phyloP scores from a whole-genome alignment of 2,113 vertebrate genomes.

The Erpornis zantholeuca region DNA sequence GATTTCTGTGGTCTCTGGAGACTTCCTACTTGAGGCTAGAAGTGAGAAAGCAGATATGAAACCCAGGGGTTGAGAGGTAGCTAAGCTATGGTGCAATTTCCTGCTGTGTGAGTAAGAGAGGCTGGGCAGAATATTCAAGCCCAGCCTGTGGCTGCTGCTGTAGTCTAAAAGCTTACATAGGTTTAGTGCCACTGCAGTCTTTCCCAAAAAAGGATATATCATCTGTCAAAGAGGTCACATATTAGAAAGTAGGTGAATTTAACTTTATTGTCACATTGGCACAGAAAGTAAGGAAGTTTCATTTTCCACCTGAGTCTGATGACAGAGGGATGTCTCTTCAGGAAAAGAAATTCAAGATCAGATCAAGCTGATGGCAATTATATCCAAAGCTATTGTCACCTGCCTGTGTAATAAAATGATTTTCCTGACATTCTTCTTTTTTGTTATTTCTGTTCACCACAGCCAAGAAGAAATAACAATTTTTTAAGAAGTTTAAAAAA shows the following conservation, averaged over 20 bases:
- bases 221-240: not conserved
- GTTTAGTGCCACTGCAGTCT: not conserved
- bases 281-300: not conserved
- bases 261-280: not conserved
- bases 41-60: not conserved
- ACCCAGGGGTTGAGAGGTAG: not conserved
- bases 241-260: not conserved
- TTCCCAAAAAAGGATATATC: not conserved
- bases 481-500: not conserved
- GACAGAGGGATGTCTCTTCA: not conserved
- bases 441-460: not conserved
- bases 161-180: not conserved
- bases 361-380: not conserved
- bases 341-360: not conserved
- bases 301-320: not conserved
- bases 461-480: not conserved
- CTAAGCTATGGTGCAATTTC: not conserved
- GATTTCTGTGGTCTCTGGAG: conserved; percentile 22
- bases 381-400: not conserved
- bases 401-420: not conserved
- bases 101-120: not conserved
- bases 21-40: not conserved
- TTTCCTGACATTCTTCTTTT: not conserved
- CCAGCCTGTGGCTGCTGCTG: not conserved
- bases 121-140: not conserved